Conservation (phyloP, 2,113 vertebrate genomes). For the Indri indri region DNA sequence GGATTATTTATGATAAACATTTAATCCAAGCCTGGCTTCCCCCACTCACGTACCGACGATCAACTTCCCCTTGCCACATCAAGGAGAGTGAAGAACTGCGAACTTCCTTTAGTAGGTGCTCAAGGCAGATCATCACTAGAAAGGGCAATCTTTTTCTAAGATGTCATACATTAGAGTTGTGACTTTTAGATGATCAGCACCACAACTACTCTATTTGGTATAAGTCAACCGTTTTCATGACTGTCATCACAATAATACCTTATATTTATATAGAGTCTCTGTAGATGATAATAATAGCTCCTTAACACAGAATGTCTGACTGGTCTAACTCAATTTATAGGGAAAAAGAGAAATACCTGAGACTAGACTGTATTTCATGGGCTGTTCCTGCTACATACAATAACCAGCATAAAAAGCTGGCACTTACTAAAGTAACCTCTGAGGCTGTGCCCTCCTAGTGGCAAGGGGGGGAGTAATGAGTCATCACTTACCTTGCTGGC, state of each 20-base stretch:
- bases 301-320: not conserved
- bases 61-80: not conserved
- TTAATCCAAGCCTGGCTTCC: not conserved
- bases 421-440: not conserved
- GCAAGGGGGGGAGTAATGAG: not conserved
- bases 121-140: not conserved
- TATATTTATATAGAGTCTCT: not conserved
- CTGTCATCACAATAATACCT: not conserved
- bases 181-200: not conserved
- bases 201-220: not conserved
- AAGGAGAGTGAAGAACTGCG: not conserved
- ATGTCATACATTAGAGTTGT: not conserved
- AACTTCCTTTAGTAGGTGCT: not conserved
- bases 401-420: not conserved
- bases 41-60: not conserved
- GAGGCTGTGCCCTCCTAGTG: not conserved
- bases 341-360: slow-evolving; percentile 14
- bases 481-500: slow-evolving; percentile 86
- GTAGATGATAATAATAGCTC: not conserved
- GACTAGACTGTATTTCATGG: not conserved
- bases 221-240: not conserved
- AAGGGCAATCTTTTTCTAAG: not conserved
- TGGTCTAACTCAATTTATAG: not conserved
- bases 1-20: not conserved
- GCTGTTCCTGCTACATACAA: slow-evolving; percentile 13